phyloP scores from a whole-genome alignment of 2,888 invertebrate species.

The Adineta ricciae region DNA sequence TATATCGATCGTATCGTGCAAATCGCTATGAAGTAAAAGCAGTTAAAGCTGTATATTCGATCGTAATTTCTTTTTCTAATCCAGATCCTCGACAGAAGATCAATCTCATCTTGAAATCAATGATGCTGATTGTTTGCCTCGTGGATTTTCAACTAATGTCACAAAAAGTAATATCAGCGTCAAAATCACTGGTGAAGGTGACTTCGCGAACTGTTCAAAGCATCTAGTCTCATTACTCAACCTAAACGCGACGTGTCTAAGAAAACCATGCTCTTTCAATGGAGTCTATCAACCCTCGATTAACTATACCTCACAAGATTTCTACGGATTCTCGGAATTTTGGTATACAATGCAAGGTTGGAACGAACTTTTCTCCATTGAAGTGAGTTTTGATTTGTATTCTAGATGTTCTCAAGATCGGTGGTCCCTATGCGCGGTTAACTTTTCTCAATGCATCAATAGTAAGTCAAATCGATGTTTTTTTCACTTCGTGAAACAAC shows the following conservation, averaged over 20 bases:
- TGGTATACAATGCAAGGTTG: slow-evolving; percentile 52
- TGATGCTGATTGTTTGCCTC: slow-evolving; percentile 13
- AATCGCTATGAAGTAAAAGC: not conserved
- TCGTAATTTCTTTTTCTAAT: too few species aligned
- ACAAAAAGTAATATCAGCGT: slow-evolving; percentile 34
- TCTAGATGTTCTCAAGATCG: slow-evolving; percentile 41
- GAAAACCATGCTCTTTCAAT: slow-evolving; percentile 45
- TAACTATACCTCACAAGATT: slow-evolving; percentile 41
- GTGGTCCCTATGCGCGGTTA: slow-evolving; percentile 45
- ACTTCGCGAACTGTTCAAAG: slow-evolving; percentile 42
- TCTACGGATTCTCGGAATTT: slow-evolving; percentile 53
- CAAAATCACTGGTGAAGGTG: slow-evolving; percentile 45
- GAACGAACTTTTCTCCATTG: not conserved
- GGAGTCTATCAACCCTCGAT: slow-evolving; percentile 47
- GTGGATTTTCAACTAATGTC: slow-evolving; percentile 27
- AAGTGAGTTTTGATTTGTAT: not conserved
- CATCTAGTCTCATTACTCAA: slow-evolving; percentile 42
- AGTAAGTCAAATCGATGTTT: slow-evolving; percentile 38
- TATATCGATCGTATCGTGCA: slow-evolving; percentile 40
- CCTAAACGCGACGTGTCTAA: slow-evolving; percentile 39
- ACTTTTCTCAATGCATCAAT: slow-evolving; percentile 43
- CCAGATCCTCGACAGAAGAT: not conserved
- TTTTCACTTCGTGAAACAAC: too few species aligned
- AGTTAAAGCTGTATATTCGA: not conserved
- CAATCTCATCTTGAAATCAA: not conserved